These are phyloP conservation scores for Leptopilina boulardi DNA, from an alignment of 1,140 invertebrate species.

Conservation along the genomic window DNA sequence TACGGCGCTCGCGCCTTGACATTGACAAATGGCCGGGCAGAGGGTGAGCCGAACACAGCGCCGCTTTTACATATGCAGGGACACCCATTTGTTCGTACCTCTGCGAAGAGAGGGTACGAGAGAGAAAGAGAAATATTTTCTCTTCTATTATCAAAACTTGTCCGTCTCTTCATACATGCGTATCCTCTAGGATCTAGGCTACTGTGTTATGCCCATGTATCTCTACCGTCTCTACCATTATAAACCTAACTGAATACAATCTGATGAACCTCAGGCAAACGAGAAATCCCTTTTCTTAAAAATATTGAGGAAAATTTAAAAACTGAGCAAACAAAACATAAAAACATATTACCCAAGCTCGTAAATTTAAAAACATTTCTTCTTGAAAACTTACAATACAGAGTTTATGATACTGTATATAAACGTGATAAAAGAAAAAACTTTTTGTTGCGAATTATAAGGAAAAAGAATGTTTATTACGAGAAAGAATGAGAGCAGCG, in stretches of 20 bases:
- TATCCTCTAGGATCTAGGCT: constrained; percentile 53
- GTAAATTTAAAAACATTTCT: too few species aligned
- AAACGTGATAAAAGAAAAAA: too few species aligned
- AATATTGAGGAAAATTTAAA: too few species aligned
- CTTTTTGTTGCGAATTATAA: too few species aligned
- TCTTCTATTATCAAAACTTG: constrained; percentile 44
- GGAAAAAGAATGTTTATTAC: not conserved
- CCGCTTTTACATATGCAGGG: constrained; percentile 77
- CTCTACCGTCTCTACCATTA: constrained; percentile 36
- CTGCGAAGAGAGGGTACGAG: constrained; percentile 43
- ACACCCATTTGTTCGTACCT: constrained; percentile 75
- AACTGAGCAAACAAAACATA: too few species aligned
- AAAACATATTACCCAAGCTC: not conserved
- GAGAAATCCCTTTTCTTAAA: constrained; percentile 50
- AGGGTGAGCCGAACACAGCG: constrained; percentile 75
- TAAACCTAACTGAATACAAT: constrained; percentile 52
- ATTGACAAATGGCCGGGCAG: constrained; percentile 76
- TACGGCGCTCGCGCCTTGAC: constrained; percentile 76
- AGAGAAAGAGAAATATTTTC: constrained; percentile 44
- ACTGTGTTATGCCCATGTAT: constrained; percentile 54
- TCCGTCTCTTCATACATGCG: constrained; percentile 50
- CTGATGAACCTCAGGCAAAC: constrained; percentile 64
- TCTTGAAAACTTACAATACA: too few species aligned
- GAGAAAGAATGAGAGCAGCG: not conserved
- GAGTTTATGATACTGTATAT: too few species aligned